Evolutionary conservation across 2,113 vertebrate species (phyloP).

Genomic region (Phoenicopterus ruber): DNA sequence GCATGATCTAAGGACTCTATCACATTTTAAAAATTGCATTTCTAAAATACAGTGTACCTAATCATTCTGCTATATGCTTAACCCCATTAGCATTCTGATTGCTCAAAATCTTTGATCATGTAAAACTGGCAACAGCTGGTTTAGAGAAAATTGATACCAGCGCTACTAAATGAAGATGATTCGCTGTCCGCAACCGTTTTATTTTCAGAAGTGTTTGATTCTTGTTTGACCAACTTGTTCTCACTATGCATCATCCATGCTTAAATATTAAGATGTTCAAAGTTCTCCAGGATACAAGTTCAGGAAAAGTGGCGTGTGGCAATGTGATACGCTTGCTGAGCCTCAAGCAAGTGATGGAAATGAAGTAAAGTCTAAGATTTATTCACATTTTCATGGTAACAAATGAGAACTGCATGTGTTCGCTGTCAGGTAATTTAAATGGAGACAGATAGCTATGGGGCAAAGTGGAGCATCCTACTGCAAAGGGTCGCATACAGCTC

Average conservation of each 20-base stretch:
- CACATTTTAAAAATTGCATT: background rate
- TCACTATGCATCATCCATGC: background rate
- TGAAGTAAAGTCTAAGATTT: background rate
- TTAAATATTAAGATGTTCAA: background rate
- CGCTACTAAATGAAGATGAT: background rate
- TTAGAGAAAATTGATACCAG: background rate
- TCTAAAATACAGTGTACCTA: background rate
- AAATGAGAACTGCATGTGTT: background rate
- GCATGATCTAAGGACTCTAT: background rate
- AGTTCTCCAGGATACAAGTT: background rate
- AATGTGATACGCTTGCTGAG: background rate
- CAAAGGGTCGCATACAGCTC: background rate
- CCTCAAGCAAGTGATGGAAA: slow-evolving; percentile 2
- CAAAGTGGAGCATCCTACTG: background rate
- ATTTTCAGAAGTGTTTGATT: background rate
- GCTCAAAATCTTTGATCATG: background rate
- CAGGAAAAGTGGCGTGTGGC: background rate
- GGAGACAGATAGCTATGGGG: background rate
- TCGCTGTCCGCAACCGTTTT: background rate
- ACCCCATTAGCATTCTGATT: background rate
- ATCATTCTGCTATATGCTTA: background rate
- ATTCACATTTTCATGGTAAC: slow-evolving; percentile 12
- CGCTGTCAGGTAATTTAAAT: background rate
- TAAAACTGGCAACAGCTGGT: background rate
- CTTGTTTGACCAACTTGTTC: background rate